These are phyloP conservation scores for Lonchura striata DNA, from an alignment of 2,113 vertebrate genomes.

Conservation along the genomic window DNA sequence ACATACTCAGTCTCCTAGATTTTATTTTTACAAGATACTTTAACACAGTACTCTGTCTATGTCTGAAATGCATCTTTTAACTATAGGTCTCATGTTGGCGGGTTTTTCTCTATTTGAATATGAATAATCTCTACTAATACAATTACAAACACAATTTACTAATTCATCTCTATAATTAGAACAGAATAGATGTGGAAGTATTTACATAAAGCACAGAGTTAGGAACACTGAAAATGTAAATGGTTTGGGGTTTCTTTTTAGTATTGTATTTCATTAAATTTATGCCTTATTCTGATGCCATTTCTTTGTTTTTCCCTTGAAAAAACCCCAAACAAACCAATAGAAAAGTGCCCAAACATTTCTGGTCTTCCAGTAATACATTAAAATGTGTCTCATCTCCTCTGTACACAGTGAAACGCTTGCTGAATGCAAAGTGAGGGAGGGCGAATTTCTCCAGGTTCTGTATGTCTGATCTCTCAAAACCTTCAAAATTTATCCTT, in stretches of 20 bases:
- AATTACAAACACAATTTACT: constrained; percentile 78
- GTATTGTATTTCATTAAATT: constrained; percentile 57
- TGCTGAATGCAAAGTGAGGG: constrained; percentile 76
- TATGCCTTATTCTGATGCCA: constrained; percentile 37
- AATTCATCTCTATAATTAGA: constrained; percentile 78
- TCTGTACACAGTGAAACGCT: constrained; percentile 78
- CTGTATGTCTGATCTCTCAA: constrained; percentile 87
- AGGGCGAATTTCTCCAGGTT: constrained; percentile 84
- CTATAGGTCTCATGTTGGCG: constrained; percentile 20
- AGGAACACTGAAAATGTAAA: constrained; percentile 51
- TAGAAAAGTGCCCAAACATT: constrained; percentile 65
- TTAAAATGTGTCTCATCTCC: constrained; percentile 78
- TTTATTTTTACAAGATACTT: constrained; percentile 65
- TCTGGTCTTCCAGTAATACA: constrained; percentile 71
- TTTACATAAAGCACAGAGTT: constrained; percentile 74
- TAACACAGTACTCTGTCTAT: constrained; percentile 35
- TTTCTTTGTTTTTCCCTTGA: constrained; percentile 44
- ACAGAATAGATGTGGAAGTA: constrained; percentile 69
- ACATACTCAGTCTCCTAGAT: constrained; percentile 51
- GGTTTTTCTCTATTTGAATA: constrained; percentile 67
- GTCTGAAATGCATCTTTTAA: constrained; percentile 43
- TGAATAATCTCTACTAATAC: constrained; percentile 76
- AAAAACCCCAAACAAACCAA: background rate
- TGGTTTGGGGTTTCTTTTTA: background rate
- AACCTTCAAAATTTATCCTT: constrained; percentile 91